These are phyloP conservation scores for Umimayanthus kanabou DNA, from an alignment of 92 coral and sea anemone genomes.

Conservation along the genomic window DNA sequence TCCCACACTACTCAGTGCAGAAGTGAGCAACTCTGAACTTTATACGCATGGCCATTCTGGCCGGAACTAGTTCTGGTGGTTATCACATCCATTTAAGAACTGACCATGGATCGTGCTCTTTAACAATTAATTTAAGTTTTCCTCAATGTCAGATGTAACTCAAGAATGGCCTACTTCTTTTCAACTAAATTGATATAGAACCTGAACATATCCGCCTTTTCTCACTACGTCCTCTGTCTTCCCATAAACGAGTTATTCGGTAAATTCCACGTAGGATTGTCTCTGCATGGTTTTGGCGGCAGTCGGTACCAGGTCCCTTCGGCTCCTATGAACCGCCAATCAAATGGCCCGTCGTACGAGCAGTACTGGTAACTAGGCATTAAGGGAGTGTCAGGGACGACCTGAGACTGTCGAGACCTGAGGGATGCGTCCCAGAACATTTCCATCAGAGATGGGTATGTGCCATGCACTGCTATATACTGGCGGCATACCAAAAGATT, in stretches of 20 bases:
- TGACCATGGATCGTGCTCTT: too few species aligned
- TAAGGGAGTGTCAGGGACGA: not conserved
- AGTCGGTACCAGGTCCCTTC: conserved; percentile 34
- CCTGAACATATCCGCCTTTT: not conserved
- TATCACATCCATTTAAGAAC: too few species aligned
- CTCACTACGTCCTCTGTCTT: conserved; percentile 13
- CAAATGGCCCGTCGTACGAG: conserved; percentile 14
- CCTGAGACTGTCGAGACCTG: not conserved
- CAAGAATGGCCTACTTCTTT: not conserved
- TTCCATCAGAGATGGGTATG: conserved; percentile 22
- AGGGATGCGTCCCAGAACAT: conserved; percentile 29
- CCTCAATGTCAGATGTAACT: not conserved
- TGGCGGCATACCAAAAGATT: conserved; percentile 27
- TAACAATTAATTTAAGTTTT: too few species aligned
- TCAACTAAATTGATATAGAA: not conserved
- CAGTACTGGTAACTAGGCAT: conserved; percentile 30
- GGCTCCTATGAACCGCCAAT: conserved; percentile 35
- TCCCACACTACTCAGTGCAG: too few species aligned
- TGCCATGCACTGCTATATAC: conserved; percentile 33
- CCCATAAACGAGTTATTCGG: conserved; percentile 11
- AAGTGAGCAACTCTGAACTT: too few species aligned
- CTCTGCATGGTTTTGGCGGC: conserved; percentile 41
- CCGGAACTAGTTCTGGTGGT: too few species aligned
- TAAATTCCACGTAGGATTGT: conserved; percentile 31
- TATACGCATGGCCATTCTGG: too few species aligned